Evolutionary conservation across 2,888 invertebrate species (phyloP), one percentile per base, ranked within the genome.

Genomic region (Rosalia funebris): DNA sequence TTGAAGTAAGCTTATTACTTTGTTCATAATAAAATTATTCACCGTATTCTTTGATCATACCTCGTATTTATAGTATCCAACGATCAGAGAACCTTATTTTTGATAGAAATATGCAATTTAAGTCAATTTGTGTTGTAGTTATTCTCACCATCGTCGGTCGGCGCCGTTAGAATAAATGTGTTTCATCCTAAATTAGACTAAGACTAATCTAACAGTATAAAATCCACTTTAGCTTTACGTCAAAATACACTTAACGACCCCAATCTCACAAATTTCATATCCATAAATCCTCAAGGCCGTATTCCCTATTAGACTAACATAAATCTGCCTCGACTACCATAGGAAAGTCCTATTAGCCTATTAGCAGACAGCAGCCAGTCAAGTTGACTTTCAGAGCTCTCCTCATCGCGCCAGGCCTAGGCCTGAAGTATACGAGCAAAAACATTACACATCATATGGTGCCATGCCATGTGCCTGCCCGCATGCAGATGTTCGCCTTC

Each of bases 401-500:
- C 25, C 3, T 7, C 25, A 25, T 25, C 25, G 3, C 25, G 25
- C 4, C 25, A 7, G 25, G 25, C 16, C 50, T 11, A n/a, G 4
- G 41, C 31, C 11, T 53, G 32, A 42, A 5, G 31, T 50, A 15
- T 20, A 16, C 16, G 17, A 11, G 31, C 37, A 42, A 53, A 52
- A 53, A 53, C 25, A 16, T 12, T 14, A 32, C 32, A 5, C 34
- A 34, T 53, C 42, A 20, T 25, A 39, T n/a, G 34, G 34, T 11
- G 34, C 34, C 34, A 41, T 42, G 46, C 15, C 44, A 46, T 32
- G 32, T 31, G 53, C 42, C 12, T 3, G 42, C 53, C 41, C 42
- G 53, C 41, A 53, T 53, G 53, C 53, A 53, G 53, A 53, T 53
- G 53, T 53, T 53, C 42, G 17, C 32, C 32, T 17, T 42, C 32